Conservation (phyloP, 2,113 vertebrate species). For the Heterotis niloticus region DNA sequence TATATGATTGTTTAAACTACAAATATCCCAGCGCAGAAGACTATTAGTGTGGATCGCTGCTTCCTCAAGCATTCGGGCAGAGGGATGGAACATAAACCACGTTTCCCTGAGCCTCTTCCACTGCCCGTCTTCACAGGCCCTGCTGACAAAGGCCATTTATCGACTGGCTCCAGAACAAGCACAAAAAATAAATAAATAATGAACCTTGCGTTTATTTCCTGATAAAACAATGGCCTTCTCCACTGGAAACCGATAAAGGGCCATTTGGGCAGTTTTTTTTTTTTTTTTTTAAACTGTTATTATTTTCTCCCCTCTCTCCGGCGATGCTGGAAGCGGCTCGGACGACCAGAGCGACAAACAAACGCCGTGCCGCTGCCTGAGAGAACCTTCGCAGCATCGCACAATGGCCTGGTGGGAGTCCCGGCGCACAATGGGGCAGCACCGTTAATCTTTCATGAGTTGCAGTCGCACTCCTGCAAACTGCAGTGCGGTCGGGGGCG, state of each 20-base stretch:
- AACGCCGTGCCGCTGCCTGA: too few relatives aligned
- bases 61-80: background rate
- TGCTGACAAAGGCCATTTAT: slow-evolving; percentile 1
- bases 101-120: slow-evolving; percentile 6
- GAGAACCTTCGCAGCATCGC: too few relatives aligned
- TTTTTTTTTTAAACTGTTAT: too few relatives aligned
- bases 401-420: too few relatives aligned
- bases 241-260: slow-evolving; percentile 22
- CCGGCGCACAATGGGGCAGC: too few relatives aligned
- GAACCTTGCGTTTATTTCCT: slow-evolving; percentile 29
- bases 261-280: background rate
- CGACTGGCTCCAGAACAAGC: slow-evolving; percentile 18
- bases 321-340: too few relatives aligned
- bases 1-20: slow-evolving; percentile 23
- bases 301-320: too few relatives aligned
- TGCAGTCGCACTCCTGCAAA: too few relatives aligned
- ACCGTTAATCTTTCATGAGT: too few relatives aligned
- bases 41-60: slow-evolving; percentile 7
- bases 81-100: background rate
- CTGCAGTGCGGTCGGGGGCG: too few relatives aligned
- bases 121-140: background rate
- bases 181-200: slow-evolving; percentile 7
- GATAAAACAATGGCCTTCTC: slow-evolving; percentile 19
- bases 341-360: too few relatives aligned
- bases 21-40: slow-evolving; percentile 18